Percentiles rank a stretch among this genome's conserved stretches.
Evolutionary conservation across 2,797 vertebrate species (phyloP).

Genomic region (Falco cherrug): DNA sequence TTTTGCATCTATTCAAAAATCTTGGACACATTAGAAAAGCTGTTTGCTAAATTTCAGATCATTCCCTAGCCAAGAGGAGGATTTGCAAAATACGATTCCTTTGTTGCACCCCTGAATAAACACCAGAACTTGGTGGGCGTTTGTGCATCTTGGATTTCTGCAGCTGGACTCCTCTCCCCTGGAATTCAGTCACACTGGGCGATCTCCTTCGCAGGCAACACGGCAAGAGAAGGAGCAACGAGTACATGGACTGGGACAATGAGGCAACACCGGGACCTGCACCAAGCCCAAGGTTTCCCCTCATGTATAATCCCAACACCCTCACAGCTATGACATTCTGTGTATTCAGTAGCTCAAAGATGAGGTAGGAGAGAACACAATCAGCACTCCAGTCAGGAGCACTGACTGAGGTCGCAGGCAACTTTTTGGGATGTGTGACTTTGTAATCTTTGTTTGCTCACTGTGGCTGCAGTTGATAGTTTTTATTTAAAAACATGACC

Average conservation of each 20-base stretch:
- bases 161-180: background rate
- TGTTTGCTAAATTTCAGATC: background rate
- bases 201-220: background rate
- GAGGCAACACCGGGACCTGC: background rate
- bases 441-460: background rate
- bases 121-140: background rate
- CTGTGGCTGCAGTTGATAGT: background rate
- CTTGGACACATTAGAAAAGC: background rate
- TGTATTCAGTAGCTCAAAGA: background rate
- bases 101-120: background rate
- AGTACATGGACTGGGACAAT: background rate
- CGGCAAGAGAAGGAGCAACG: background rate
- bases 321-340: background rate
- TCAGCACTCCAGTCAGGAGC: background rate
- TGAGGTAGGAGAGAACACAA: background rate
- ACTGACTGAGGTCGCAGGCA: background rate
- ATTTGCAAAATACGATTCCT: background rate
- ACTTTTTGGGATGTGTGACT: background rate
- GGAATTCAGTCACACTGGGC: background rate
- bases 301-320: rapidly evolving
- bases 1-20: background rate
- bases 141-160: background rate
- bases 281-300: background rate
- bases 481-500: background rate
- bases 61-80: background rate